phyloP scores from a whole-genome alignment of 2,888 invertebrate species.

The Euzetes globulus region DNA sequence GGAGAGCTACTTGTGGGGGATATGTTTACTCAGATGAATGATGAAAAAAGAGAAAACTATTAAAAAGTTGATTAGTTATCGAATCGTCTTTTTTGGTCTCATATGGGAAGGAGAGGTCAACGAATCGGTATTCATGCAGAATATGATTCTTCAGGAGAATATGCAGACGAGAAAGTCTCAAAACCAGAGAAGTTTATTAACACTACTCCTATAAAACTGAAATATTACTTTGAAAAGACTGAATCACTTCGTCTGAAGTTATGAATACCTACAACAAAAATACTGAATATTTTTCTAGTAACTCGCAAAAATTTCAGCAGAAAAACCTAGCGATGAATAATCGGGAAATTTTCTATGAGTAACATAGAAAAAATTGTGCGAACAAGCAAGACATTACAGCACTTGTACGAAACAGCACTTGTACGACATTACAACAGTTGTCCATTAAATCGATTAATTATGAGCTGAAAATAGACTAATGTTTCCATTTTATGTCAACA shows the following conservation, averaged over 20 bases:
- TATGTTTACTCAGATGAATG: background rate
- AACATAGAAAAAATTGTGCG: background rate
- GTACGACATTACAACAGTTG: no score
- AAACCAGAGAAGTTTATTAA: background rate
- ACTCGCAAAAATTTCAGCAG: background rate
- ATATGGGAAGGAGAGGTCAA: constrained; percentile 8
- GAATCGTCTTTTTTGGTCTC: background rate
- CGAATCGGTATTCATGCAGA: background rate
- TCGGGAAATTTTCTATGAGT: constrained; percentile 13
- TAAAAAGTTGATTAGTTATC: constrained; percentile 15
- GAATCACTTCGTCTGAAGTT: background rate
- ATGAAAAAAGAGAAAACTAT: background rate
- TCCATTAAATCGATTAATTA: no score
- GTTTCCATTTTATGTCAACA: no score
- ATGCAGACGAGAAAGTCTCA: background rate
- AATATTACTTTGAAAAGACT: background rate
- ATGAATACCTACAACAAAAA: background rate
- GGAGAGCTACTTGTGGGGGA: background rate
- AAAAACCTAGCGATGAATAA: background rate
- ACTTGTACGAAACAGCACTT: background rate
- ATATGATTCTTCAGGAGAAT: background rate
- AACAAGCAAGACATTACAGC: no score
- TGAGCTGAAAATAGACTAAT: no score
- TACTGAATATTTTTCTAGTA: no score
- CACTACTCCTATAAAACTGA: background rate